Evolutionary conservation across 2,113 vertebrate genomes (phyloP).

Genomic region (Carollia perspicillata): DNA sequence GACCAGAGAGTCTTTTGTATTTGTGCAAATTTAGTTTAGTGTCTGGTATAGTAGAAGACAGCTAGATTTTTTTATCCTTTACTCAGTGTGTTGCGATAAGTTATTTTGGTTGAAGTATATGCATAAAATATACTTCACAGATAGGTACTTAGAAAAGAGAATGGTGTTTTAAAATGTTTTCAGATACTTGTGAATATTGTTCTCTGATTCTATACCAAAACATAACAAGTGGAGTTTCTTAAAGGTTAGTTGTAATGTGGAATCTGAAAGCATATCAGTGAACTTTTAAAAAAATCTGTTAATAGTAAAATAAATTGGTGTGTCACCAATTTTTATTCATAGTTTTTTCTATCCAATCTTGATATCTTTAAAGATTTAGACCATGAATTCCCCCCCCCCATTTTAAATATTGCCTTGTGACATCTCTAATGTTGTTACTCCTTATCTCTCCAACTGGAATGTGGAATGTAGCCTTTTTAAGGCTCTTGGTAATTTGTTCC

Average conservation of each 20-base stretch:
- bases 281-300: background rate
- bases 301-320: no score
- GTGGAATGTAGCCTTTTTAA: background rate
- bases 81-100: background rate
- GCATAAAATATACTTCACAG: background rate
- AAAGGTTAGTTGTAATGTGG: no score
- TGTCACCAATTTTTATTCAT: background rate
- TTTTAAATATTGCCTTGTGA: background rate
- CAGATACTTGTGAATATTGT: background rate
- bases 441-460: background rate
- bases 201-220: constrained; percentile 5
- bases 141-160: background rate
- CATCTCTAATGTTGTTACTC: background rate
- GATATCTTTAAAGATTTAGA: background rate
- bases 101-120: background rate
- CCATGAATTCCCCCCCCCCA: background rate
- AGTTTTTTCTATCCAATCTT: background rate
- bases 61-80: background rate
- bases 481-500: background rate
- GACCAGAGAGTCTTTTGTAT: no score
- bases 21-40: background rate
- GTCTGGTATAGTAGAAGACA: background rate
- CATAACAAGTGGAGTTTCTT: no score
- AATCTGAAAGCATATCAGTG: no score
- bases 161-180: background rate